Base-by-base conservation (phyloP, 2,888 invertebrate species). In the Agriopis marginaria region DNA sequence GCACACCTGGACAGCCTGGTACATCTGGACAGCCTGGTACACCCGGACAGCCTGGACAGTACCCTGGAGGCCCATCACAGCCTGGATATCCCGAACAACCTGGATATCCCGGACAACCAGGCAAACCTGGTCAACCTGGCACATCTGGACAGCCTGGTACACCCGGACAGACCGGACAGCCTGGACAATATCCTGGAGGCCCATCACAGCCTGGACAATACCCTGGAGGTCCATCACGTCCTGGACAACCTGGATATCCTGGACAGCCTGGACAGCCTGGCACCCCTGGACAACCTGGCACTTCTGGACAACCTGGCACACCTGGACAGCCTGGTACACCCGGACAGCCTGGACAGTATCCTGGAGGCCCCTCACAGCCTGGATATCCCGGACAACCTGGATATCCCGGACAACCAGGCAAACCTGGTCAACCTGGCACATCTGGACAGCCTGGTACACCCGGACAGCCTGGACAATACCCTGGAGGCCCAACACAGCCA, bases 391-490 rank as follows among this genome's bases (percentile, higher is more conserved):
- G 17, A 23, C 2, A 23, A 1, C 74, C 78, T 32, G 56, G 56
- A 23, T 5, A 58, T 0, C 79, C 81, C 65, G 81, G 72, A 6
- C 65, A 68, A 0, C 78, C 79, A 3, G 77, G 75, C 0, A 11
- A 67, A 1, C 76, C 75, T n/a, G 77, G 76, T 42, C 56, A 55
- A 9, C 77, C 79, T 49, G 73, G 77, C 23, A 61, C 64, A 8
- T 77, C 76, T 65, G 79, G 77, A 14, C 45, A 68, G 10, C 76
- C 71, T 40, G 75, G 77, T 17, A 47, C 73, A 4, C 76, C 77
- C 23, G 81, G 77, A 5, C 44, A 79, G 23, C 82, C 85, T 3
- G 82, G n/a, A n/a, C n/a, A n/a, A n/a, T n/a, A n/a, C n/a, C n/a
- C n/a, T n/a, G n/a, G n/a, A n/a, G n/a, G n/a, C n/a, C n/a, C n/a